Base-by-base conservation (phyloP, 2,888 invertebrate species). In the Perizoma affinitatum region DNA sequence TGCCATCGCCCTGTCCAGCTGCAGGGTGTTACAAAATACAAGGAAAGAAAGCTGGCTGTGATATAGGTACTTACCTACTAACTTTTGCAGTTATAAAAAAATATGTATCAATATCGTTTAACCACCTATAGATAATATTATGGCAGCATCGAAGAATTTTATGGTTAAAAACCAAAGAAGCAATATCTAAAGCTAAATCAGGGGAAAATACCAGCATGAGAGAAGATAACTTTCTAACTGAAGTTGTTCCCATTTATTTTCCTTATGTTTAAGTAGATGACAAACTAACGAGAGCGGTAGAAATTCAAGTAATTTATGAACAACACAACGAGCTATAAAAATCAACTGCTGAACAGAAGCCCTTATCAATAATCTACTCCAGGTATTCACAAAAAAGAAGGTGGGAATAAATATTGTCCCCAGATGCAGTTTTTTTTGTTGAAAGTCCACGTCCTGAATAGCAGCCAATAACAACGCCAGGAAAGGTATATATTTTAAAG, bases 11-110 rank as follows among this genome's bases (percentile, higher is more conserved):
- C 9, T 9, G 40, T 7, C 7, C 7, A 7, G 4, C 9, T 7
- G 7, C n/a, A n/a, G n/a, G n/a, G 9, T 4, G 9, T 40, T 40
- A 9, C 8, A 8, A 40, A 7, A 40, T 9, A 40, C 7, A 7
- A 40, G 9, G 11, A 43, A 9, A 10, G 10, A 46, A 34, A 41
- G 49, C 41, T 54, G 54, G 41, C 46, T 54, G 40, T 54, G 41
- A 41, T 54, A 54, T 34, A 22, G 22, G 22, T 22, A 22, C 22
- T 22, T 22, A 22, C 22, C 22, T 22, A 22, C 22, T 22, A 22
- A 1, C 11, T 40, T 40, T 5, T 40, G 7, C 40, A 40, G 40
- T 40, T 40, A 40, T 40, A 5, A 7, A 40, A n/a, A 40, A 40
- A 40, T 40, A 7, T 7, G 9, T 7, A 40, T 4, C 40, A 9